These are phyloP conservation scores for Eupithecia exiguata DNA, from an alignment of 2,888 invertebrate species.

Conservation along the genomic window DNA sequence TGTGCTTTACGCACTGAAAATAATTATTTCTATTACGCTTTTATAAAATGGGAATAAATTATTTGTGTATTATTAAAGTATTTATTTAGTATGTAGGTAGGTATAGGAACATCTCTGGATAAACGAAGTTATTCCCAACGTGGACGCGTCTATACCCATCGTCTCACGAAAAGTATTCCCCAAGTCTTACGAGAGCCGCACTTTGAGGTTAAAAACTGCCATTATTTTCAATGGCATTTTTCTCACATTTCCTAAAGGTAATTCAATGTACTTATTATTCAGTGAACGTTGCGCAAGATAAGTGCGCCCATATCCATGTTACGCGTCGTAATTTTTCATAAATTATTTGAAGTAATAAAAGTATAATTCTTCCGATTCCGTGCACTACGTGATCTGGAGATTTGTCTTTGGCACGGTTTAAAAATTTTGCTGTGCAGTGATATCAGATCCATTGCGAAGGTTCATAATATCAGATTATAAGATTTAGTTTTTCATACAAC, in stretches of 20 bases:
- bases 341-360: slow-evolving; percentile 62
- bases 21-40: too few species aligned
- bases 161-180: background rate
- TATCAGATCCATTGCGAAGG: background rate
- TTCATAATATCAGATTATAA: too few species aligned
- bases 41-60: background rate
- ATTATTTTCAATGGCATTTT: slow-evolving; percentile 2
- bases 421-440: background rate
- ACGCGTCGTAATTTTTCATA: slow-evolving; percentile 51
- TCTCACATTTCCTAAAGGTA: slow-evolving; percentile 35
- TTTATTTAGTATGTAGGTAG: background rate
- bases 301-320: slow-evolving; percentile 51
- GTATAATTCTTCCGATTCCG: slow-evolving; percentile 60
- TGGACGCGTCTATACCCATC: too few species aligned
- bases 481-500: too few species aligned
- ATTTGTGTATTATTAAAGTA: background rate
- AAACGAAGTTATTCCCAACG: too few species aligned
- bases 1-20: too few species aligned
- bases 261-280: slow-evolving; percentile 56
- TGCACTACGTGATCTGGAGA: slow-evolving; percentile 51
- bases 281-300: slow-evolving; percentile 50
- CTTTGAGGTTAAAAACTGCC: background rate
- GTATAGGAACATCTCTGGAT: too few species aligned
- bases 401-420: background rate
- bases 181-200: background rate